Evolutionary conservation across 2,797 vertebrate genomes (phyloP), one percentile per base, ranked within the genome.

Genomic region (Telmatherina bonti): DNA sequence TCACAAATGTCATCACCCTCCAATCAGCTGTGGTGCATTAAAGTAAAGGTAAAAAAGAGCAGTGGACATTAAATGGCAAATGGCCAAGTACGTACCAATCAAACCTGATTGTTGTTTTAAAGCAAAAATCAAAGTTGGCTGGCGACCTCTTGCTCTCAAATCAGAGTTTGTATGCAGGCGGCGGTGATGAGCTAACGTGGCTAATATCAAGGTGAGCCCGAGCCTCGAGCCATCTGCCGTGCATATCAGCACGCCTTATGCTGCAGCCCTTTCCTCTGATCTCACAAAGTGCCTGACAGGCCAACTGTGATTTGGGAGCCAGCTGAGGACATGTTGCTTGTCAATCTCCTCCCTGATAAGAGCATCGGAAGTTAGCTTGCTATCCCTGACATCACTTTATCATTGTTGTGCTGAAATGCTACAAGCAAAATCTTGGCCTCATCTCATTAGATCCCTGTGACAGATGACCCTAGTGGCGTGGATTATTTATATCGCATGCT

Each of bases 191-290:
- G 75, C 18, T 5, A 43, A 68, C 35, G 16, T 26, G 56, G 75
- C 76, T 79, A 67, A 85, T 83, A 85, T 89, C 82, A 91, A 90
- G 90, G 87, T 91, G 85, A 90, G 74, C 76, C 20, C 4, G 20
- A 67, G 82, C 83, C 81, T 62, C 69, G 13, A 67, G 85, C 92
- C 90, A 91, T 92, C 92, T 92, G 92, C 82, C 36, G 62, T 0
- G 49, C 57, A 41, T 74, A 81, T 80, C 79, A 43, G 73, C 71
- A 1, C 26, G 29, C 88, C 81, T 60, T 72, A 56, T 82, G 85
- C 75, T 72, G n/a, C 79, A 51, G 62, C 70, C 72, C 76, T 70
- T 60, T 70, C 79, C 79, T 87, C 81, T 83, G 84, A 90, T 88
- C 86, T 75, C 47, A 0, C 60, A 53, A 76, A 85, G 68, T 2